Evolutionary conservation across 2,113 vertebrate species (phyloP), one percentile per base, ranked within the genome.

Genomic region (Corydoras maculifer): DNA sequence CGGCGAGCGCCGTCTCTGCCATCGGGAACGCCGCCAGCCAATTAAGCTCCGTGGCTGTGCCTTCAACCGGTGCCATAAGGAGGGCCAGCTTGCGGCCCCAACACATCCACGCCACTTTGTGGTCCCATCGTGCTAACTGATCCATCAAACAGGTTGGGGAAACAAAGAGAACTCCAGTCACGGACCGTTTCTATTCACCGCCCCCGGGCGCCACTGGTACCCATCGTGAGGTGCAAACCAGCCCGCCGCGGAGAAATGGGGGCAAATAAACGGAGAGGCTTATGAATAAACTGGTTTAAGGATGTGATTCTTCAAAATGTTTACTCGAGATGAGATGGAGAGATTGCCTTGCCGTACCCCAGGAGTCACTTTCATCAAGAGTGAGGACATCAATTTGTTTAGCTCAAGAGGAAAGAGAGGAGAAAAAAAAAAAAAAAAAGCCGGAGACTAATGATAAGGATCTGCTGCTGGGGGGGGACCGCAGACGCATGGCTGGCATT

Each of bases 21-120:
- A 77, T 77, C 77, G 85, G 84, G 84, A 86, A 76, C 51, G 48
- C 78, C 78, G 87, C 87, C 87, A 87, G 80, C 78, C 83, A 84
- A 84, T 84, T 79, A 81, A 78, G 79, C 75, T 65, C 81, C 79
- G 74, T 10, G 11, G 79, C 75, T 77, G 78, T 30, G 66, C 82
- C 82, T 86, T 82, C 73, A 78, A 80, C 79, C 75, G 30, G 50
- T 9, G 49, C 57, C 60, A 69, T 77, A 78, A 80, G 35, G 51
- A 73, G 69, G 75, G 77, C 81, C 76, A 76, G 73, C 68, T 77
- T 77, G 75, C 59, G 57, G 73, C 70, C 73, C 77, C 68, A 75
- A 68, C 62, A 57, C 55, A 74, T 58, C 74, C 62, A 70, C 58
- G 25, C 62, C 61, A 25, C 49, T n/a, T 62, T 59, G 58, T 57